These are phyloP conservation scores for Alaudala cheleensis DNA, from an alignment of 2,113 vertebrate genomes.

Conservation along the genomic window DNA sequence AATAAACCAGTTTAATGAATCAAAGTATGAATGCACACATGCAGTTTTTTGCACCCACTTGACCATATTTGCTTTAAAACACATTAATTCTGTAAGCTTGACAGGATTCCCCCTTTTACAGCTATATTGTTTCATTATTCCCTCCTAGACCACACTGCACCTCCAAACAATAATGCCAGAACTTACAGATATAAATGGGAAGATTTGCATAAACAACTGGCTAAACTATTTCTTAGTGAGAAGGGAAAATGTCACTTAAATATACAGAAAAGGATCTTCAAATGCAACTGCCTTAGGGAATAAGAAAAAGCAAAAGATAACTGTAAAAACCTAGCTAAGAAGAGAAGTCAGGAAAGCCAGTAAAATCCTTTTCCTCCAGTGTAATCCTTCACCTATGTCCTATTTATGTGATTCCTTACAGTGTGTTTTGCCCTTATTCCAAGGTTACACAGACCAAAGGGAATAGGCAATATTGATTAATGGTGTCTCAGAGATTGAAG, in stretches of 20 bases:
- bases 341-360: not conserved
- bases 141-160: not conserved
- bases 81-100: not conserved
- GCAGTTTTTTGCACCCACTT: not conserved
- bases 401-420: not conserved
- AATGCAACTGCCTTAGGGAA: not conserved
- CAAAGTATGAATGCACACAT: not conserved
- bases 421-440: conserved; percentile 3
- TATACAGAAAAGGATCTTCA: not conserved
- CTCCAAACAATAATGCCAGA: not conserved
- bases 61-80: not conserved
- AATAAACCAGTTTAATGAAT: not conserved
- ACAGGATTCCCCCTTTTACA: not conserved
- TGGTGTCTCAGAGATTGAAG: not conserved
- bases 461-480: conserved; percentile 34
- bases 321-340: not conserved
- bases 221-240: not conserved
- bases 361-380: not conserved
- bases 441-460: not conserved
- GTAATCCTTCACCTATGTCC: not conserved
- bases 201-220: not conserved
- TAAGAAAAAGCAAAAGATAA: not conserved
- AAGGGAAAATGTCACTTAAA: not conserved
- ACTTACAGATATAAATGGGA: not conserved
- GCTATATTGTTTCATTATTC: not conserved